Percentiles rank a stretch among this genome's conserved stretches.
phyloP scores from a whole-genome alignment of 1,140 invertebrate species.

The Ostrea denselamellosa region DNA sequence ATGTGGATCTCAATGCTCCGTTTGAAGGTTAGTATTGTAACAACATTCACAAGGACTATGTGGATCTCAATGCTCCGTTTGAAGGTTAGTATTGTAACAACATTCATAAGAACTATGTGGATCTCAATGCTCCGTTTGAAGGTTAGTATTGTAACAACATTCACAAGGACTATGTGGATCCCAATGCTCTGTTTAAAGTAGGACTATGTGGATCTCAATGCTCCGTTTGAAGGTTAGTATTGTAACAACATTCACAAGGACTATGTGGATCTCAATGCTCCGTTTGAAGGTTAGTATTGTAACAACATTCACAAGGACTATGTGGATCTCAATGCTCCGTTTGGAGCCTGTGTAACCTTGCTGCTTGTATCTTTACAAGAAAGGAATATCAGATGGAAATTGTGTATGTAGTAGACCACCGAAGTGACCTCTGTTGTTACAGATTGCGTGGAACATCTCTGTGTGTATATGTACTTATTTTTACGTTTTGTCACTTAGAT shows the following conservation, averaged over 20 bases:
- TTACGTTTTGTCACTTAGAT: too few relatives aligned
- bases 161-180: constrained; percentile 95
- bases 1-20: constrained; percentile 89
- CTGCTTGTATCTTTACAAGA: too few relatives aligned
- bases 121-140: constrained; percentile 89
- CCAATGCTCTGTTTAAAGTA: too few relatives aligned
- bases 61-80: constrained; percentile 89
- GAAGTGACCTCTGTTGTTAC: too few relatives aligned
- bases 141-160: constrained; percentile 97
- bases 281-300: constrained; percentile 92
- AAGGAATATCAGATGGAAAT: too few relatives aligned
- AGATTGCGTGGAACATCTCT: too few relatives aligned
- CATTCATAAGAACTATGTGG: constrained; percentile 97
- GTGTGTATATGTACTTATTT: too few relatives aligned
- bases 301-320: constrained; percentile 99
- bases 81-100: constrained; percentile 95
- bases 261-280: constrained; percentile 90
- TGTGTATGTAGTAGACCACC: too few relatives aligned
- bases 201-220: too few relatives aligned
- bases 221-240: constrained; percentile 92
- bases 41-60: constrained; percentile 98
- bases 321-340: constrained; percentile 89
- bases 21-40: constrained; percentile 94
- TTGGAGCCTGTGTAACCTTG: constrained; percentile 80
- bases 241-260: constrained; percentile 99